A percentile compares a stretch with the other conserved stretches of the same genome.
Evolutionary conservation across 1,140 invertebrate genomes (phyloP).

Genomic region (Drosophila triauraria): DNA sequence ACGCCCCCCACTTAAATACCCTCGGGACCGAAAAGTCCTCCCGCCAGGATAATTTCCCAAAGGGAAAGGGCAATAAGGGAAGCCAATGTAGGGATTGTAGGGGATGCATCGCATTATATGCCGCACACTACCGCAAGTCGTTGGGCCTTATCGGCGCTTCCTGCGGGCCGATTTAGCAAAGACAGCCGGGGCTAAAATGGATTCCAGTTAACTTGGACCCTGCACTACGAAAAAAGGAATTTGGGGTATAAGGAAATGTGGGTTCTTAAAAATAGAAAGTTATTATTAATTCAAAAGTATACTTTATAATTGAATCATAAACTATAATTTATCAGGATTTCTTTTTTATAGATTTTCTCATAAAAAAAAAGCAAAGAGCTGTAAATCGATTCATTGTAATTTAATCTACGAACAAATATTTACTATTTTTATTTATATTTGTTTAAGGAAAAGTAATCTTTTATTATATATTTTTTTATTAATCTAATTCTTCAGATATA

Average conservation of each 20-base stretch:
- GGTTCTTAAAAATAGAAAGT: too few relatives aligned
- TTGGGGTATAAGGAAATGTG: not conserved
- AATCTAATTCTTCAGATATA: not conserved
- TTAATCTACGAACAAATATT: too few relatives aligned
- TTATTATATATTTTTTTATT: too few relatives aligned
- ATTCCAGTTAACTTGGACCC: conserved; percentile 33
- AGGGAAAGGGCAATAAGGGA: conserved; percentile 9
- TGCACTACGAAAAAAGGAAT: not conserved
- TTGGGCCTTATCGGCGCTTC: conserved; percentile 73
- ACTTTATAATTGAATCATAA: too few relatives aligned
- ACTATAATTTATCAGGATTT: too few relatives aligned
- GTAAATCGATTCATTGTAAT: too few relatives aligned
- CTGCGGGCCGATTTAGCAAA: conserved; percentile 51
- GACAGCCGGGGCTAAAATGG: conserved; percentile 43
- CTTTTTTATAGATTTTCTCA: too few relatives aligned
- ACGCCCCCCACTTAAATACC: conserved; percentile 26
- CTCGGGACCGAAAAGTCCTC: conserved; percentile 40
- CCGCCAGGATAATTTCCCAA: conserved; percentile 32
- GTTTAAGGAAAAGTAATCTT: too few relatives aligned
- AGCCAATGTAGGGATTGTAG: conserved; percentile 11
- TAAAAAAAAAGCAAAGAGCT: too few relatives aligned
- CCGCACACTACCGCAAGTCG: conserved; percentile 70
- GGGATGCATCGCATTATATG: conserved; percentile 63
- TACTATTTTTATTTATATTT: too few relatives aligned
- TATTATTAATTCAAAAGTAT: not conserved